Evolutionary conservation across 2,797 vertebrate genomes (phyloP).

Genomic region (Oryzias sinensis): DNA sequence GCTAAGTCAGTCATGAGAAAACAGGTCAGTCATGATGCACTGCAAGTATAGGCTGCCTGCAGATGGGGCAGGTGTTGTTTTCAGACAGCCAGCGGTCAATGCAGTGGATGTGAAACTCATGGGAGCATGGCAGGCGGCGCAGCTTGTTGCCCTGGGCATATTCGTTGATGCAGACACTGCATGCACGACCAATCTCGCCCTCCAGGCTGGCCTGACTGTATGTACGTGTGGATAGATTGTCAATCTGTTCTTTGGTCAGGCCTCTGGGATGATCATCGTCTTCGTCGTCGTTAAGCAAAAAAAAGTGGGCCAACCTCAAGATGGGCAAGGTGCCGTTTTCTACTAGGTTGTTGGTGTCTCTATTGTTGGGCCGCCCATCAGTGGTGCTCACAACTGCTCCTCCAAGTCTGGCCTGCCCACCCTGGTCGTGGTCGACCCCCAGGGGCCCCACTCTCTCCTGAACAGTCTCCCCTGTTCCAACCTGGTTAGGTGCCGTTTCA

Average conservation of each 20-base stretch:
- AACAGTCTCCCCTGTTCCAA: slow-evolving; percentile 39
- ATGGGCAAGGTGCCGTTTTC: slow-evolving; percentile 91
- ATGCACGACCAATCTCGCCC: slow-evolving; percentile 85
- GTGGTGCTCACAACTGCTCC: slow-evolving; percentile 52
- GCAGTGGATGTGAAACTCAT: slow-evolving; percentile 96
- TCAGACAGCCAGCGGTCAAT: slow-evolving; percentile 97
- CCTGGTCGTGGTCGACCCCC: slow-evolving; percentile 57
- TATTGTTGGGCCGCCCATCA: slow-evolving; percentile 73
- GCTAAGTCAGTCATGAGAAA: slow-evolving; percentile 35
- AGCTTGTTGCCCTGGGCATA: slow-evolving; percentile 95
- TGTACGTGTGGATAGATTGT: slow-evolving; percentile 92
- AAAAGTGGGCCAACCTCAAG: slow-evolving; percentile 90
- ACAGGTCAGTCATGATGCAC: slow-evolving; percentile 78
- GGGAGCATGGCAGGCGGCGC: slow-evolving; percentile 88
- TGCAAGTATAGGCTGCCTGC: slow-evolving; percentile 88
- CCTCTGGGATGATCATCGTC: slow-evolving; percentile 85
- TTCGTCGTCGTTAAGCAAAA: slow-evolving; percentile 89
- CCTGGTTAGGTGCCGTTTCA: slow-evolving; percentile 52
- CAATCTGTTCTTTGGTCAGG: slow-evolving; percentile 98
- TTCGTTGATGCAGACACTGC: slow-evolving; percentile 95
- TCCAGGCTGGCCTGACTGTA: slow-evolving; percentile 87
- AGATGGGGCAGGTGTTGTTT: slow-evolving; percentile 95
- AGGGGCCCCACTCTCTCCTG: slow-evolving; percentile 58
- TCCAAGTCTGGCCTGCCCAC: slow-evolving; percentile 59
- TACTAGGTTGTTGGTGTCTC: slow-evolving; percentile 85